Base-by-base conservation (phyloP, 2,797 vertebrate genomes). In the Notolabrus celidotus region DNA sequence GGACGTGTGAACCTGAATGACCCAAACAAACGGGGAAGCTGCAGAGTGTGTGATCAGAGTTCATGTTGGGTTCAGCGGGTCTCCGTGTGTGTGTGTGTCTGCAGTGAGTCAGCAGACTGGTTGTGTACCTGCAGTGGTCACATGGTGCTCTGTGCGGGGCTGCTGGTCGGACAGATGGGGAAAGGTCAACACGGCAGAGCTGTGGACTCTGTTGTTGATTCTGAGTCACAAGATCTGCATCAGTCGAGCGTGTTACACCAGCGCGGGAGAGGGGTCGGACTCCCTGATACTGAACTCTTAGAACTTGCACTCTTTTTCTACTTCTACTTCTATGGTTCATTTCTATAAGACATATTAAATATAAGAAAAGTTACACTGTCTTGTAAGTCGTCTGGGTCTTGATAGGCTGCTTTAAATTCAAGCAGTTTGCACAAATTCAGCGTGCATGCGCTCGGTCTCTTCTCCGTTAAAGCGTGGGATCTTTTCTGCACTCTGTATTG, bases 111-210 rank as follows among this genome's bases (percentile, higher is more conserved):
- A 68, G 55, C 59, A 66, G 25, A 20, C 53, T 39, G 8, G 38
- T 22, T 41, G 50, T 74, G 56, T 64, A 65, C 72, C 79, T 81
- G 55, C 46, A 23, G 54, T 10, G 15, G 19, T 77, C 70, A 71
- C 67, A 41, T 77, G 71, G 33, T 11, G n/a, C 25, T 31, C 16
- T n/a, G 33, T 38, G 53, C 34, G 42, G n/a, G 29, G 7, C 31
- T 41, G 47, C 43, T 31, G 36, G 7, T 27, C 41, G 0, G 67
- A 56, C 79, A 77, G 74, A 78, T 50, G 73, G 74, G 34, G 52
- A 80, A 77, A 80, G 77, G 77, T 75, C 77, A 83, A 31, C 51
- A 17, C 36, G 69, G 42, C 45, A 19, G 41, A 62, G 61, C 36
- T 8, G 31, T 51, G 19, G 53, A 63, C 7, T 41, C 56, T 51